phyloP scores from a whole-genome alignment of 2,113 vertebrate species.

The Semnornis frantzii region DNA sequence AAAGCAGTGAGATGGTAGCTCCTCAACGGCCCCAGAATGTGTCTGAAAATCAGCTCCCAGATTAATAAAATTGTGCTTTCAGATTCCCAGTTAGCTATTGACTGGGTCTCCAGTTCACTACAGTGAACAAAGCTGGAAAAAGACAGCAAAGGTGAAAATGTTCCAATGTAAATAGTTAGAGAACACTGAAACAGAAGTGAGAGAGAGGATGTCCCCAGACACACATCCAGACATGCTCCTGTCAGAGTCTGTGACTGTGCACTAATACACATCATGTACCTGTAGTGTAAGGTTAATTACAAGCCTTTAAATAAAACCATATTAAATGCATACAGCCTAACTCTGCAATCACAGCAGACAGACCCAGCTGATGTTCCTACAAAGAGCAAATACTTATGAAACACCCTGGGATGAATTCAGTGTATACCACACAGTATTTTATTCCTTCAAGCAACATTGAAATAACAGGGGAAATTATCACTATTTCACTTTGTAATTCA shows the following conservation, averaged over 20 bases:
- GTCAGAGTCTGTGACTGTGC: not conserved
- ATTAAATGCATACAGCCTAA: not conserved
- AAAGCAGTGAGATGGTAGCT: not conserved
- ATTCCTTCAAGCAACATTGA: not conserved
- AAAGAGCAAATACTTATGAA: not conserved
- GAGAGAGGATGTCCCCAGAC: not conserved
- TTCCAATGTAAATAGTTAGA: not conserved
- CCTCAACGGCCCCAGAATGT: fast-evolving
- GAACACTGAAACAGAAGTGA: not conserved
- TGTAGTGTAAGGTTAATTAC: not conserved
- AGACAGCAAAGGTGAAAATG: not conserved
- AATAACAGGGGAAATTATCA: not conserved
- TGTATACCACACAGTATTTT: fast-evolving
- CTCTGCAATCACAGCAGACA: not conserved
- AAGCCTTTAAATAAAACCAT: not conserved
- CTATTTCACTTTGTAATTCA: not conserved
- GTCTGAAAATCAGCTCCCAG: not conserved
- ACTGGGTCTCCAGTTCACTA: not conserved
- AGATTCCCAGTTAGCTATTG: not conserved
- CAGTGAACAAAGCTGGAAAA: not conserved
- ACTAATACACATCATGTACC: not conserved
- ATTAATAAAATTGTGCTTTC: not conserved
- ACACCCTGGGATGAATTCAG: not conserved
- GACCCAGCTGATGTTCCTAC: not conserved
- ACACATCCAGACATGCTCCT: fast-evolving